phyloP scores from a whole-genome alignment of 1,140 invertebrate genomes.

The Caenorhabditis tropicalis region DNA sequence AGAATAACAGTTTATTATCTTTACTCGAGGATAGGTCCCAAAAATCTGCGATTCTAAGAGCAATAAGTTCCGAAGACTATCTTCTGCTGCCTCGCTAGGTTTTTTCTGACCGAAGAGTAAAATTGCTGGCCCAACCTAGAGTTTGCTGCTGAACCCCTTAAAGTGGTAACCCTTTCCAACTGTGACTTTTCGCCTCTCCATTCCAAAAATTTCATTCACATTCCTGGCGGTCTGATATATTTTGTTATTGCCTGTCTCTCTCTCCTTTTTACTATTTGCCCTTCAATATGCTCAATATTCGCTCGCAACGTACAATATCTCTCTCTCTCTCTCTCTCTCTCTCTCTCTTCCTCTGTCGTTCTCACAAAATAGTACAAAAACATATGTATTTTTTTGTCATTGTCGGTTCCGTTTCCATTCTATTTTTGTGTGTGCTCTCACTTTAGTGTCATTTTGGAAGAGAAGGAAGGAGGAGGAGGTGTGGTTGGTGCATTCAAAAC shows the following conservation, averaged over 20 bases:
- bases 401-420: background rate
- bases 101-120: too few species aligned
- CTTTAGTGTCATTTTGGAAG: background rate
- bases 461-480: background rate
- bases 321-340: background rate
- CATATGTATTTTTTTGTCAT: background rate
- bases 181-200: background rate
- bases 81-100: too few species aligned
- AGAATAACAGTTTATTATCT: too few species aligned
- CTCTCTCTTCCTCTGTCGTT: background rate
- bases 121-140: too few species aligned
- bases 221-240: background rate
- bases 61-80: too few species aligned
- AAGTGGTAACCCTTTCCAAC: too few species aligned
- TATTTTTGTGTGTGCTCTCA: conserved; percentile 12
- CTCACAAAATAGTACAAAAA: conserved; percentile 18
- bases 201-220: background rate
- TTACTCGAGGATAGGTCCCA: too few species aligned
- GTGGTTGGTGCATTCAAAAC: conserved; percentile 1
- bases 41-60: too few species aligned
- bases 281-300: background rate
- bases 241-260: background rate
- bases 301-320: background rate
- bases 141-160: too few species aligned
- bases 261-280: background rate